Evolutionary conservation across 2,888 invertebrate genomes (phyloP), one percentile per base, ranked within the genome.

Genomic region (Elmis aenea): DNA sequence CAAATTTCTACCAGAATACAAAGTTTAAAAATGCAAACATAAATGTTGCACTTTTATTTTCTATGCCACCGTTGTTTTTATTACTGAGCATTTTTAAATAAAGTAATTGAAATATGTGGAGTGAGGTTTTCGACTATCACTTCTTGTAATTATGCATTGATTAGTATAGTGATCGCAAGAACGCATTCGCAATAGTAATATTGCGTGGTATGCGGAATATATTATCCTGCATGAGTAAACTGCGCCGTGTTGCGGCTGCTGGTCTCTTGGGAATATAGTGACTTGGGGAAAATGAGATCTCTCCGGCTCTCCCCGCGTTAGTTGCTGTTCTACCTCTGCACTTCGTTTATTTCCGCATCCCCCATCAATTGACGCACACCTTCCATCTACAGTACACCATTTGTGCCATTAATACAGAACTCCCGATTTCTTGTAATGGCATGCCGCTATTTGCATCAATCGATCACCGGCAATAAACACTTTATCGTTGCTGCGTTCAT

Each of bases 201-300:
- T 51, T 57, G 47, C 49, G 46, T 50, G 48, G 50, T 50, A 49
- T 50, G 51, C 49, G 46, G 55, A 54, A 55, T 56, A 56, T 54
- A 56, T 53, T 57, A 58, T 55, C 55, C 45, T 57, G 55, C 57
- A 57, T 57, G 54, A 55, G 54, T 55, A 56, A 54, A 55, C 54
- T 54, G 55, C 51, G 54, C 55, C 55, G 53, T 57, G 54, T 55
- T 57, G 58, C 50, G 57, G 57, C 52, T 57, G 48, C 48, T 46
- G 48, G 47, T 55, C 59, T 51, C 58, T 29, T 29, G 57, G 57
- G 58, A 52, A 46, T 42, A 46, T 42, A 55, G 52, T 55, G 58
- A 57, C 58, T 59, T 57, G 54, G 49, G 50, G 57, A 57, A 58
- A 59, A 58, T 58, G 58, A 58, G 57, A 57, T 58, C 55, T 51